phyloP scores from a whole-genome alignment of 2,113 vertebrate genomes.

The Pimephales promelas region DNA sequence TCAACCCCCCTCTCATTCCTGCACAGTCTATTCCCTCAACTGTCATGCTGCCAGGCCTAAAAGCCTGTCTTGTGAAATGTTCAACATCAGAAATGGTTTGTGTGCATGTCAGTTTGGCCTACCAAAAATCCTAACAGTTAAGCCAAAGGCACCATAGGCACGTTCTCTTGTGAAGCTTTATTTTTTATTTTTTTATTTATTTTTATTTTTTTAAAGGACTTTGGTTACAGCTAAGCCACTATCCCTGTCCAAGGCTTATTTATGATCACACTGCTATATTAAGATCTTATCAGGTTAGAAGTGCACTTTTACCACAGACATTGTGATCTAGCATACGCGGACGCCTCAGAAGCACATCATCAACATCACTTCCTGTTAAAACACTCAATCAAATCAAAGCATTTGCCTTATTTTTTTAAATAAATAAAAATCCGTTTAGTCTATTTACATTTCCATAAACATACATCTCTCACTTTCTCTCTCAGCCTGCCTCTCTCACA shows the following conservation, averaged over 20 bases:
- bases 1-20: slow-evolving; percentile 53
- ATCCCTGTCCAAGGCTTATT: slow-evolving; percentile 3
- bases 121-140: slow-evolving; percentile 57
- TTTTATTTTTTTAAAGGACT: slow-evolving; percentile 29
- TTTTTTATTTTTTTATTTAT: neutral
- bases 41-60: slow-evolving; percentile 74
- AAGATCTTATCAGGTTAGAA: neutral
- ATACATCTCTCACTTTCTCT: neutral
- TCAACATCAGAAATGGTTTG: slow-evolving; percentile 75
- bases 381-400: neutral
- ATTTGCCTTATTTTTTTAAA: too few species aligned
- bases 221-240: slow-evolving; percentile 9
- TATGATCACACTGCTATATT: slow-evolving; percentile 2
- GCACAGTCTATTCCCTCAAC: slow-evolving; percentile 70
- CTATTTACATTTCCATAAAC: slow-evolving; percentile 11
- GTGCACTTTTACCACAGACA: neutral
- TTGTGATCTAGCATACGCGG: neutral
- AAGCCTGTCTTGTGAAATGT: slow-evolving; percentile 71
- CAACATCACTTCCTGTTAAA: neutral
- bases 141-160: slow-evolving; percentile 42
- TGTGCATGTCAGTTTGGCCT: slow-evolving; percentile 75
- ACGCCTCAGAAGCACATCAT: neutral
- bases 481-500: slow-evolving; percentile 53
- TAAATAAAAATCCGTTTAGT: neutral
- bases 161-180: slow-evolving; percentile 26